Percentiles rank a stretch among this genome's conserved stretches.
Conservation (phyloP, 2,113 vertebrate genomes). For the Pitta sordida region DNA sequence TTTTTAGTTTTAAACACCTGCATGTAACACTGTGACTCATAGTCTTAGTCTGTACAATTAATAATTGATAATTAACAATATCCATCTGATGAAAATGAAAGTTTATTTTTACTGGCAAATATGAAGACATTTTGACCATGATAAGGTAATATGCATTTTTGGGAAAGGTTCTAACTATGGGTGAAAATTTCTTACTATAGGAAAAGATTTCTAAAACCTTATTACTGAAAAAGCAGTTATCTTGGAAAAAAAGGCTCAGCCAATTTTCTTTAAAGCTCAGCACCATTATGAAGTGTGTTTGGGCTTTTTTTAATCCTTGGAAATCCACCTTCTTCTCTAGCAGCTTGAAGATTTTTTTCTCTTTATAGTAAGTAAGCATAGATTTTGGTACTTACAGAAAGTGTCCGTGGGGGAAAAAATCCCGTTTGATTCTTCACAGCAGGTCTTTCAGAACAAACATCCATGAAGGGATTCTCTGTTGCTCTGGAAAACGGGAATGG, state of each 20-base stretch:
- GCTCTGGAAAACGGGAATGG: not conserved
- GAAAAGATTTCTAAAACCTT: not conserved
- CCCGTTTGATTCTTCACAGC: not conserved
- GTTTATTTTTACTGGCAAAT: not conserved
- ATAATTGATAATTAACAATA: not conserved
- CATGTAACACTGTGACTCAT: not conserved
- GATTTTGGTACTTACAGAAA: not conserved
- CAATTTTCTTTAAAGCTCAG: not conserved
- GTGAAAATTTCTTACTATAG: not conserved
- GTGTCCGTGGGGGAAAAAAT: not conserved
- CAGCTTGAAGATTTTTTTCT: not conserved
- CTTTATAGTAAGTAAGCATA: not conserved
- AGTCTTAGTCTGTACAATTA: not conserved
- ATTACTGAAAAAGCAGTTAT: not conserved
- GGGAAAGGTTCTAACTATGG: not conserved
- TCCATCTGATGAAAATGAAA: not conserved
- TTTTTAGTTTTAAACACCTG: not conserved
- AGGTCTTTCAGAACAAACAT: not conserved
- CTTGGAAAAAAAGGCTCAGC: not conserved
- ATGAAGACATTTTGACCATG: not conserved
- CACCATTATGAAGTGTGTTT: not conserved
- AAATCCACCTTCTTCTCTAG: not conserved
- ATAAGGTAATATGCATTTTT: not conserved
- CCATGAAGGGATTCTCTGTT: rapidly evolving
- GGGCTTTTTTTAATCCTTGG: not conserved